A percentile compares a stretch with the other conserved stretches of the same genome.
Conservation (phyloP, 1,140 invertebrate species). For the Mesaphorura yosii region DNA sequence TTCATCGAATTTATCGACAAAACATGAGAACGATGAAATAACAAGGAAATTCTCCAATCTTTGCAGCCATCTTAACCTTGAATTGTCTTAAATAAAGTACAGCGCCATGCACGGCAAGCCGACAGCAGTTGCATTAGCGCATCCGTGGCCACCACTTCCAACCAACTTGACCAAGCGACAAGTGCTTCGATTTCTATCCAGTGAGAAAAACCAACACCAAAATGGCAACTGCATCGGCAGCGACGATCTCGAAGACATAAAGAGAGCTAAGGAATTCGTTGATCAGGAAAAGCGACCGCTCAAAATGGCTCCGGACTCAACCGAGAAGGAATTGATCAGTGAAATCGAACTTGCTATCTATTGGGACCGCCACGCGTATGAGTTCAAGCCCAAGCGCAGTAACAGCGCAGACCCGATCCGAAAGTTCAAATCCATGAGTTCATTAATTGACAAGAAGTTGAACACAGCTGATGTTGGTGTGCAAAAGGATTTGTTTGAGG, state of each 20-base stretch:
- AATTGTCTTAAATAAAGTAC: too few species aligned
- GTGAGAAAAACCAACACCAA: too few species aligned
- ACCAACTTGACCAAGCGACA: neutral
- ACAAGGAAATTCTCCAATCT: too few species aligned
- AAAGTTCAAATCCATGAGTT: neutral
- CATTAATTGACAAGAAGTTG: neutral
- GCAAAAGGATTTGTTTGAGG: neutral
- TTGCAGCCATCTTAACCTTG: too few species aligned
- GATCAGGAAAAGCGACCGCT: neutral
- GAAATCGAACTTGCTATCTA: neutral
- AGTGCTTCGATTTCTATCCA: neutral
- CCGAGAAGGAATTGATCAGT: neutral
- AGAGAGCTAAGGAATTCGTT: neutral
- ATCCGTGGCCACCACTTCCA: neutral
- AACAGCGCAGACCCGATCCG: neutral
- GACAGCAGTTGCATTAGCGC: neutral
- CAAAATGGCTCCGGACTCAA: too few species aligned
- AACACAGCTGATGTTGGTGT: neutral
- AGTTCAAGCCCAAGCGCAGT: neutral
- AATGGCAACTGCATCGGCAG: too few species aligned
- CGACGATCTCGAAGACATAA: neutral
- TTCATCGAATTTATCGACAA: too few species aligned
- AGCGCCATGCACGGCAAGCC: neutral
- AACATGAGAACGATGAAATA: too few species aligned
- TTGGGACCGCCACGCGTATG: neutral